A percentile compares a stretch with the other conserved stretches of the same genome.
These are phyloP conservation scores for Rhynchomys soricoides DNA, from an alignment of 2,113 vertebrate species.

Conservation along the genomic window DNA sequence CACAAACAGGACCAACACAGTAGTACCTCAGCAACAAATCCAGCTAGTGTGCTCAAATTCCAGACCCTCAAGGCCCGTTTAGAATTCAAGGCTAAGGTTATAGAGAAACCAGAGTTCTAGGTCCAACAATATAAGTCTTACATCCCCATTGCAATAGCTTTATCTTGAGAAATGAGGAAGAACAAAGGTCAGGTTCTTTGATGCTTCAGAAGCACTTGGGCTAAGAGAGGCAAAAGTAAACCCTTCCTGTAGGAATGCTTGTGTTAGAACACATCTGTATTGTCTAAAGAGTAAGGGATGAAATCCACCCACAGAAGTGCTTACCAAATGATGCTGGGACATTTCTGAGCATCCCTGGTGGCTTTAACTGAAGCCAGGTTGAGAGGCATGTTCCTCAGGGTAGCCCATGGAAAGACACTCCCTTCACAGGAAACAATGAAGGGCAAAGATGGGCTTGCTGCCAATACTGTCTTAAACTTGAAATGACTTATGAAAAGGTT, in stretches of 20 bases:
- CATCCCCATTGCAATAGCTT: neutral
- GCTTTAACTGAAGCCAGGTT: neutral
- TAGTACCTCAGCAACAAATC: neutral
- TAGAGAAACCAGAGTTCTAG: neutral
- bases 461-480: neutral
- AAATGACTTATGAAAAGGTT: neutral
- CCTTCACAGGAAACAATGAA: neutral
- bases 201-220: neutral
- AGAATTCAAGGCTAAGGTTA: neutral
- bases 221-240: constrained; percentile 8
- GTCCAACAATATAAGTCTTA: neutral
- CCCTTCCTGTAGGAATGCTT: neutral
- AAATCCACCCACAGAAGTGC: neutral
- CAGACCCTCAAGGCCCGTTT: neutral
- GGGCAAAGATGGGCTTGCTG: neutral
- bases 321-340: neutral
- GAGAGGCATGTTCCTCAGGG: neutral
- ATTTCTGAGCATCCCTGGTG: neutral
- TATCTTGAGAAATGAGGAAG: neutral
- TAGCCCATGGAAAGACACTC: neutral
- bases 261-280: neutral
- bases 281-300: neutral
- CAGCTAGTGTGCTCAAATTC: neutral
- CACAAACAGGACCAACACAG: neutral
- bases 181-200: neutral